These are phyloP conservation scores for Campylomormyrus numenius DNA, from an alignment of 2,113 vertebrate species.

Conservation along the genomic window DNA sequence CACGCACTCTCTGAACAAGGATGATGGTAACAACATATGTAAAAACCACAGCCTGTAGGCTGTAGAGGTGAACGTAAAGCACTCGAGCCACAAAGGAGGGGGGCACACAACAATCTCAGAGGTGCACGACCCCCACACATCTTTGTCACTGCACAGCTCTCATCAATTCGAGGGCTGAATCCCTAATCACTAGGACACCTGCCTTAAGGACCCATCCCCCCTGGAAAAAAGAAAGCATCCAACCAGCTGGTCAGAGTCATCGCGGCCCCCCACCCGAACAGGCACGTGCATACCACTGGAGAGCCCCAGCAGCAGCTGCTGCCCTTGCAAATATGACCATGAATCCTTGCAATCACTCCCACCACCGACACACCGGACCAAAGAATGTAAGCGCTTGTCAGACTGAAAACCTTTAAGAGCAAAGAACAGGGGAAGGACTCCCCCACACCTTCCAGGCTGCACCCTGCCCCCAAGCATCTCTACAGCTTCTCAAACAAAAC, in stretches of 20 bases:
- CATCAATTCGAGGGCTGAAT: neutral
- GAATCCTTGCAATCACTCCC: neutral
- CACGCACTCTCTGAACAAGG: neutral
- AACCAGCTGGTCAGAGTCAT: neutral
- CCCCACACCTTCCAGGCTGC: neutral
- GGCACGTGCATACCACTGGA: neutral
- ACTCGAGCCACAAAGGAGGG: too few relatives aligned
- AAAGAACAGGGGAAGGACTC: neutral
- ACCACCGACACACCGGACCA: neutral
- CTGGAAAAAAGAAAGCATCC: neutral
- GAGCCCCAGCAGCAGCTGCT: neutral
- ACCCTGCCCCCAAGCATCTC: neutral
- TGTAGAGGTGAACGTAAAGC: neutral
- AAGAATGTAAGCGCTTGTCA: neutral
- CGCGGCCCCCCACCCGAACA: neutral
- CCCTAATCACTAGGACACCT: conserved; percentile 11
- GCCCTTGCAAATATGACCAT: neutral
- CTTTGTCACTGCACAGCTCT: neutral
- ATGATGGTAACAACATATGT: neutral
- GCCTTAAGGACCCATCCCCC: neutral
- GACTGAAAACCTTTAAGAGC: neutral
- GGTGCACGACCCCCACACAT: neutral
- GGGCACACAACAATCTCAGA: neutral
- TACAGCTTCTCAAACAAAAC: neutral
- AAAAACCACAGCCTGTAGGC: neutral